Base-by-base conservation (phyloP, 1,140 invertebrate genomes). In the Dendrolimus punctatus region DNA sequence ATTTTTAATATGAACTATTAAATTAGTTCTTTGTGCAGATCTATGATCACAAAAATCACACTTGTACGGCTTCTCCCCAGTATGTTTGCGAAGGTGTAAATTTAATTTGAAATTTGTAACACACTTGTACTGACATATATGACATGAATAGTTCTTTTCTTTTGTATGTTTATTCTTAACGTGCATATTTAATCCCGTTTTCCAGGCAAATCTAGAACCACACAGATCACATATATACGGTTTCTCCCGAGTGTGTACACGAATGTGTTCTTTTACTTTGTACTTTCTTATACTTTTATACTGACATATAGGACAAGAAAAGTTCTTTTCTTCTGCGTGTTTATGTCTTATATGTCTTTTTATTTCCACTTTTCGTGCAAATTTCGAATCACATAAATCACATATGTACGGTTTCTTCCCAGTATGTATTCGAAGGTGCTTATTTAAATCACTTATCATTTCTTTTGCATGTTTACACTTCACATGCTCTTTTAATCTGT, bases 21-120 rank as follows among this genome's bases (percentile, higher is more conserved):
- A 46, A 52, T 6, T 44, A 39, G 6, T 1, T 10, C 40, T 52
- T 9, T 39, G 8, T 8, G 6, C 46, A 46, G 46, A 52, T 37
- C 51, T 40, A 5, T 40, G 46, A 5, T 46, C 39, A 40, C 51
- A 53, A 8, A 40, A 38, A 53, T 53, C 39, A 53, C 51, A 53
- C 23, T 23, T 23, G 23, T 23, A 23, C 3, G 23, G 23, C 23
- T 23, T 23, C 23, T 23, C 23, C 23, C 23, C 23, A 3, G 23
- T 23, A 23, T 23, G 23, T 23, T 23, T 23, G 23, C 23, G 23
- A 23, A 23, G 23, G 23, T 23, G 23, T 23, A 23, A 23, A 23
- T 23, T 23, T 23, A 23, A 23, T 23, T 23, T 23, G 23, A 23
- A 23, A 3, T 23, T 23, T 23, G 23, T 23, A 23, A 23, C 23